Evolutionary conservation across 1,140 invertebrate species (phyloP), one percentile per base, ranked within the genome.

Genomic region (Rhyzopertha dominica): DNA sequence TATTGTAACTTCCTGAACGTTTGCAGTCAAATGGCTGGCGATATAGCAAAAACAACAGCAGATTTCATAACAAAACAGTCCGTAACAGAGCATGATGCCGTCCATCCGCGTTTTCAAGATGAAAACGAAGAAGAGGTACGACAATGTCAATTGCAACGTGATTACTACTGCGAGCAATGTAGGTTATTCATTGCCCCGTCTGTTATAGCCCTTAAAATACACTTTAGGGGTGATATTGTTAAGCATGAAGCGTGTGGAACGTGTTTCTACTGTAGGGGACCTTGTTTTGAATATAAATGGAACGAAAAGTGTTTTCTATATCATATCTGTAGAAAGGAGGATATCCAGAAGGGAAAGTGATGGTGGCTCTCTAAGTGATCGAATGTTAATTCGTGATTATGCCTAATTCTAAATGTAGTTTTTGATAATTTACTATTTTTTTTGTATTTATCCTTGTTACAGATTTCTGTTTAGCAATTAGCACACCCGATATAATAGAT

Each of bases 211-310:
- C 37, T 62, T 14, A 45, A 47, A n/a, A 47, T 22, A 17, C 59
- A 62, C 49, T 62, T 62, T 29, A 53, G 52, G 24, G 48, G 47
- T n/a, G 44, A 49, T 10, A 53, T 58, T 14, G 42, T 47, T 1
- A 13, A 41, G 2, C 59, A 62, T 29, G 44, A 43, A 31, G 39
- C 55, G 16, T 46, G 30, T 47, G 53, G 41, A 7, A 46, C 49
- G 8, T 62, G 59, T 49, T 58, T 62, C 34, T 62, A 62, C 37
- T 62, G 59, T 28, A 42, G 46, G 26, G 51, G 51, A 22, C 35
- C 40, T 12, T 55, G 58, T 25, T 62, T 47, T 50, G 49, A 54
- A 20, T 62, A 62, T 37, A 46, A 26, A 20, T 44, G 54, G 13
- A 51, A 53, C 28, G 40, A 39, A 13, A 26, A 50, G 28, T n/a